These are phyloP conservation scores for Triplophysa dalaica DNA, from an alignment of 2,113 vertebrate species.

Conservation along the genomic window DNA sequence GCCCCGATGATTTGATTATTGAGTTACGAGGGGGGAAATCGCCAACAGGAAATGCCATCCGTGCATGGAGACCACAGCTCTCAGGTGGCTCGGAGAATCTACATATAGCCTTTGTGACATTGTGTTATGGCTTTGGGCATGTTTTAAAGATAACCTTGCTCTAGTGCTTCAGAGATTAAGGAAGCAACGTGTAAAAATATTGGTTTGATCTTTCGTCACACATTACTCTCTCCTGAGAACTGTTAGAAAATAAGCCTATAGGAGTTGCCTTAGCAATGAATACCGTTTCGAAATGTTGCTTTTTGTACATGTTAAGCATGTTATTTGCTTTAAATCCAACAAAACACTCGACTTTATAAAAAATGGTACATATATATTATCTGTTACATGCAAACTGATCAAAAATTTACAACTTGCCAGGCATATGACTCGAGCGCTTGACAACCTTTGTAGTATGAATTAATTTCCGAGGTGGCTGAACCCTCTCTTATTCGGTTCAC, in stretches of 20 bases:
- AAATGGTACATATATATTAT: too few species aligned
- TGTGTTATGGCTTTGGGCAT: neutral
- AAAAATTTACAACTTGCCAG: constrained; percentile 1
- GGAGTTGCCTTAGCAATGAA: neutral
- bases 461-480: too few species aligned
- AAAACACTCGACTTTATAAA: too few species aligned
- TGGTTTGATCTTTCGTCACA: neutral
- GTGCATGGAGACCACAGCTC: neutral
- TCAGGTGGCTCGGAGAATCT: neutral
- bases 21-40: neutral
- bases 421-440: neutral
- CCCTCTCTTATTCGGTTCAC: too few species aligned
- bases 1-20: neutral
- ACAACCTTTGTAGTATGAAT: neutral
- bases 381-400: too few species aligned
- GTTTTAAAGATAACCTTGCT: neutral
- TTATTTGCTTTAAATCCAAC: too few species aligned
- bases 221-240: neutral
- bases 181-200: neutral
- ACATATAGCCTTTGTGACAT: neutral
- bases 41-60: neutral
- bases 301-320: too few species aligned
- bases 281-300: neutral
- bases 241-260: neutral
- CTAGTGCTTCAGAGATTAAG: neutral